Base-by-base conservation (phyloP, 1,140 invertebrate genomes). In the Saxidomus purpurata region DNA sequence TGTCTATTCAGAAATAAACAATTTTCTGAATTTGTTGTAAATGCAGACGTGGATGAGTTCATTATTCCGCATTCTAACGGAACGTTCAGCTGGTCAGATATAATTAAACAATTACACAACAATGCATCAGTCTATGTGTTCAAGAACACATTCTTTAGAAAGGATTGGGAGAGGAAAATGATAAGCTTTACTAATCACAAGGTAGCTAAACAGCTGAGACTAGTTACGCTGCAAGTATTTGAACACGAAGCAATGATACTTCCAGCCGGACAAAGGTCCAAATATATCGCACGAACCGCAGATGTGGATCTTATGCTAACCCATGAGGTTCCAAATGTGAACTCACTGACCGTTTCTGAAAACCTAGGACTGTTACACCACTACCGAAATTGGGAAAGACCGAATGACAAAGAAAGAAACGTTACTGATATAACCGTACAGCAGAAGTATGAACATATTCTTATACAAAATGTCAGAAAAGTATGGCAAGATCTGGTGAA, bases 271-370 rank as follows among this genome's bases (percentile, higher is more conserved):
- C 4, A 28, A 19, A 74, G 98, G 15, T 98, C 98, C 77, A 99
- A 99, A 95, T 99, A 98, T 93, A 98, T 99, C 43, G 98, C 98
- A 92, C 96, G 97, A 80, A 98, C 98, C 0, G 97, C 97, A 85
- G 96, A 97, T 43, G 97, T 98, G 0, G 97, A 98, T 0, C 98
- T 99, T 94, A 97, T 98, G 2, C 98, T 98, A 0, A 99, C 99
- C 95, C 98, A 99, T 95, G 99, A 99, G 94, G 97, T 99, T 0
- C 99, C 98, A 98, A 63, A 67, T 13, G 25, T 22, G 19, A 22
- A 36, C 17, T 2, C 34, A 6, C 15, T 28, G 0, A 98, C 98
- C 91, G 97, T 99, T 0, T 97, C 98, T 0, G 96, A 97, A 0
- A 97, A 98, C 76, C 96, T 97, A 0, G 98, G 97, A 0, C 97